A percentile compares a stretch with the other conserved stretches of the same genome.
phyloP scores from a whole-genome alignment of 1,140 invertebrate species.

The Zaprionus taronus region DNA sequence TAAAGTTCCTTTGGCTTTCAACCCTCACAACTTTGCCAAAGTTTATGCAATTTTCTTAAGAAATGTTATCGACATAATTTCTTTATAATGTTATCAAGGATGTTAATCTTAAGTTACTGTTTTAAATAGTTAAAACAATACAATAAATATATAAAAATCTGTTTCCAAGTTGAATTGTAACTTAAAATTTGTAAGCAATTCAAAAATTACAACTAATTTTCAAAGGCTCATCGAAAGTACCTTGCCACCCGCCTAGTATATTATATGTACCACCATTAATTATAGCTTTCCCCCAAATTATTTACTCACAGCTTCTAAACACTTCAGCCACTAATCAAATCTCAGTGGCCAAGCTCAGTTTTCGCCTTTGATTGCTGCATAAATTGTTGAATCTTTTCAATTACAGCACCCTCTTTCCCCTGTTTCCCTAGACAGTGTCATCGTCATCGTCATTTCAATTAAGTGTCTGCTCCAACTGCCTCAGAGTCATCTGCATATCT shows the following conservation, averaged over 20 bases:
- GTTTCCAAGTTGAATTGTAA: too few relatives aligned
- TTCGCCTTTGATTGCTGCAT: slow-evolving; percentile 10
- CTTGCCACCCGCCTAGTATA: background rate
- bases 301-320: background rate
- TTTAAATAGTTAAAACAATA: too few relatives aligned
- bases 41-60: too few relatives aligned
- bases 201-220: too few relatives aligned
- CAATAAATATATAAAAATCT: too few relatives aligned
- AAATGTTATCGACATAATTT: too few relatives aligned
- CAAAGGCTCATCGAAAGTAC: background rate
- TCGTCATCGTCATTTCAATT: slow-evolving; percentile 39
- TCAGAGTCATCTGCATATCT: slow-evolving; percentile 21
- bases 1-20: too few relatives aligned
- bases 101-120: too few relatives aligned
- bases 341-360: slow-evolving; percentile 9
- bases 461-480: slow-evolving; percentile 2
- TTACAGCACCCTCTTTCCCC: slow-evolving; percentile 7
- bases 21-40: too few relatives aligned
- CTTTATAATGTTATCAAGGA: too few relatives aligned
- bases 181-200: too few relatives aligned
- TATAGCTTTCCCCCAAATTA: background rate
- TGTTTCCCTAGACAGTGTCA: background rate
- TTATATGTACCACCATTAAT: background rate
- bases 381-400: slow-evolving; percentile 22
- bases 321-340: slow-evolving; percentile 17